Evolutionary conservation across 2,113 vertebrate genomes (phyloP).

Genomic region (Brachyhypopomus gauderio): DNA sequence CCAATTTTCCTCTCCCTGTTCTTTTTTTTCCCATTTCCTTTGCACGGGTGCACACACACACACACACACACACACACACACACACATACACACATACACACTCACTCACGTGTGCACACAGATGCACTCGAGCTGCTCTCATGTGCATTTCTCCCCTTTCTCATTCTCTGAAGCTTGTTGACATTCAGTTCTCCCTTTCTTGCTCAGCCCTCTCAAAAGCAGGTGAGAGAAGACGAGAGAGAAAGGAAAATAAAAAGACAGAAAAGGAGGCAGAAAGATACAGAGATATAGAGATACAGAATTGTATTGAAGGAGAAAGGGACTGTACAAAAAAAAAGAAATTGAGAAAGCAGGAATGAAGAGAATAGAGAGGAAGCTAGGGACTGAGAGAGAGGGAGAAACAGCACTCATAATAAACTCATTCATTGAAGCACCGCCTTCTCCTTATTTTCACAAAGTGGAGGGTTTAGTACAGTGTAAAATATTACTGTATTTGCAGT

Average conservation of each 20-base stretch:
- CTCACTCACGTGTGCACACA: neutral
- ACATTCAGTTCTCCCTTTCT: constrained; percentile 41
- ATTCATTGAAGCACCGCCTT: neutral
- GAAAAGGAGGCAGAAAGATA: neutral
- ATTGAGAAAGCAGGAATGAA: neutral
- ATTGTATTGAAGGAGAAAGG: too few relatives aligned
- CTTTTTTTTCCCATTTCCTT: constrained; percentile 8
- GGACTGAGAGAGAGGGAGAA: constrained; percentile 43
- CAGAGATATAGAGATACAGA: neutral
- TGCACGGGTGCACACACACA: constrained; percentile 15
- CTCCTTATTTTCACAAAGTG: constrained; percentile 7
- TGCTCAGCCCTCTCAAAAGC: constrained; percentile 10
- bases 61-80: neutral
- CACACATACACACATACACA: constrained; percentile 23
- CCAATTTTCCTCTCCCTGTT: constrained; percentile 9
- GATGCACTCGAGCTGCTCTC: neutral
- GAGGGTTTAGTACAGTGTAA: neutral
- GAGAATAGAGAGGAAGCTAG: neutral
- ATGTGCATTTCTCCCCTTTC: constrained; percentile 34
- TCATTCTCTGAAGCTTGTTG: constrained; percentile 27
- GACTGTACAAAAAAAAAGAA: neutral
- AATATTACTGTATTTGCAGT: neutral
- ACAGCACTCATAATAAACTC: constrained; percentile 26
- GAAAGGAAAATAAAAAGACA: too few relatives aligned
- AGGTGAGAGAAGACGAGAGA: neutral